phyloP scores from a whole-genome alignment of 1,140 invertebrate genomes.

The Nephotettix cincticeps region DNA sequence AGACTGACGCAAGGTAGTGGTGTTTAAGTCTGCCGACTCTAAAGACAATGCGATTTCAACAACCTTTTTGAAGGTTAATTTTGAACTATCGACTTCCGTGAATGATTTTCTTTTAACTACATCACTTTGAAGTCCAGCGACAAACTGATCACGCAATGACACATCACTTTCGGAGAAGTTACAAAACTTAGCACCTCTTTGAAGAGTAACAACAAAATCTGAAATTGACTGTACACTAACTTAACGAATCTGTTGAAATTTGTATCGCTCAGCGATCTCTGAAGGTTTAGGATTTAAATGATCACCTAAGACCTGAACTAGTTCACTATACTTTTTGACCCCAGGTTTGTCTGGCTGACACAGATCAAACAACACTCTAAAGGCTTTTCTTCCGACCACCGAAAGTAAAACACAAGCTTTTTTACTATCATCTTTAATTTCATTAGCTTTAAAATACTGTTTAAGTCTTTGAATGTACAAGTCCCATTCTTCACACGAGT shows the following conservation, averaged over 20 bases:
- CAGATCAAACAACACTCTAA: not conserved
- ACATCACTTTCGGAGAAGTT: not conserved
- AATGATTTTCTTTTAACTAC: not conserved
- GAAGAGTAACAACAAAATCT: not conserved
- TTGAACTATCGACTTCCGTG: not conserved
- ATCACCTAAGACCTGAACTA: conserved; percentile 28
- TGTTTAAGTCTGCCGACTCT: too few species aligned
- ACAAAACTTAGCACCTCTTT: not conserved
- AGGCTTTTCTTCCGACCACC: not conserved
- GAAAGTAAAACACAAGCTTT: not conserved
- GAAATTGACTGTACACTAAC: not conserved
- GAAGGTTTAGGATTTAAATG: not conserved
- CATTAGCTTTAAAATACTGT: not conserved
- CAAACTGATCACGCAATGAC: too few species aligned
- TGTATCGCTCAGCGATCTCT: too few species aligned
- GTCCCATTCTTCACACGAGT: too few species aligned
- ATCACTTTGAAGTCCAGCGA: not conserved
- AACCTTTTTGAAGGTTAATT: too few species aligned
- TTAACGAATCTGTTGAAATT: not conserved
- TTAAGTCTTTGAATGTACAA: not conserved
- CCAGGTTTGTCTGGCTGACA: not conserved
- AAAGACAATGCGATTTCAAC: too few species aligned
- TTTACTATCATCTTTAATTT: not conserved
- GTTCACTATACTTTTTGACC: conserved; percentile 4
- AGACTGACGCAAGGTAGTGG: too few species aligned